Conservation (phyloP, 2,797 vertebrate species). For the Myiotriccus ornatus region DNA sequence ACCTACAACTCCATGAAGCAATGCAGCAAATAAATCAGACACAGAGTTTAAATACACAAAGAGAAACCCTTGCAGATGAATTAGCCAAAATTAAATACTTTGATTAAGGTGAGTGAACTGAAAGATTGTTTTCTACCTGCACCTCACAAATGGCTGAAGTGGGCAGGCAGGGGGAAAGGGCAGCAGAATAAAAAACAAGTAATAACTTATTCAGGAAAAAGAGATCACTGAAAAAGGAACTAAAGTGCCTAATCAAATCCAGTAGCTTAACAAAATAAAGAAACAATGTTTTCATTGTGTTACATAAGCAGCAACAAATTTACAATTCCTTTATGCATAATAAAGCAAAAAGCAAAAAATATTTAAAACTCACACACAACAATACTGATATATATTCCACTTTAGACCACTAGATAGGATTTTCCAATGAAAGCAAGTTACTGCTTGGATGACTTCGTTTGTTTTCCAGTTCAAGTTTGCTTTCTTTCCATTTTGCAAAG, state of each 20-base stretch:
- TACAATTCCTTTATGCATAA: not conserved
- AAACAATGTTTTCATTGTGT: not conserved
- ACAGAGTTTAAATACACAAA: not conserved
- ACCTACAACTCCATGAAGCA: not conserved
- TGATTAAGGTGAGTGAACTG: not conserved
- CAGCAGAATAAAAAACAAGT: not conserved
- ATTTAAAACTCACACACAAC: rapidly evolving
- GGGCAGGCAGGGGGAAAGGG: rapidly evolving
- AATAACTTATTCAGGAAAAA: not conserved
- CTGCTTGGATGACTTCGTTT: not conserved
- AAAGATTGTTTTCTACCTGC: not conserved
- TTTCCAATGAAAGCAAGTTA: not conserved
- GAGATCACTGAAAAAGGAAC: not conserved
- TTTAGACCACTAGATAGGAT: not conserved
- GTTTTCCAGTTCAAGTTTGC: not conserved
- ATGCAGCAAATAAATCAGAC: not conserved
- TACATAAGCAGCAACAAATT: not conserved
- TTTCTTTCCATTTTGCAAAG: not conserved
- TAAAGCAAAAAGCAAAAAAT: rapidly evolving
- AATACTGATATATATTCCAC: not conserved
- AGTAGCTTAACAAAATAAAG: not conserved
- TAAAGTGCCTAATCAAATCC: not conserved
- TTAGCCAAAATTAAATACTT: not conserved
- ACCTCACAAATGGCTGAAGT: not conserved
- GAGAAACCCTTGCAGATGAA: not conserved